Percentiles rank a stretch among this genome's conserved stretches.
Evolutionary conservation across 2,113 vertebrate species (phyloP).

Genomic region (Pleuronectes platessa): DNA sequence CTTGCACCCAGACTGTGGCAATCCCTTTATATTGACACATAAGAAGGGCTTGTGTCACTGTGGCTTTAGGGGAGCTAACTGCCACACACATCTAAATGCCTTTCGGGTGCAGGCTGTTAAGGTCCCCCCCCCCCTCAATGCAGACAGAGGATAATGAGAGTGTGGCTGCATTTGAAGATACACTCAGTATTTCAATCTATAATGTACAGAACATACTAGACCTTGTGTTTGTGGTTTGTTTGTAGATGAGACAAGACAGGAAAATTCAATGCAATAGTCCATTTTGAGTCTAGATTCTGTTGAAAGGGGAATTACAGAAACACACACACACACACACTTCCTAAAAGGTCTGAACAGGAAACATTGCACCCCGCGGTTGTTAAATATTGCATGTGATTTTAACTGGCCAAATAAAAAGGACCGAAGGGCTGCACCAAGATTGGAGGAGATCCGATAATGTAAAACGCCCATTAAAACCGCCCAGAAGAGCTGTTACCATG

Average conservation of each 20-base stretch:
- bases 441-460: constrained; percentile 30
- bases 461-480: constrained; percentile 39
- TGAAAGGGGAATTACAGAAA: background rate
- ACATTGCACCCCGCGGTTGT: background rate
- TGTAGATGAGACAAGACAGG: background rate
- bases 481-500: constrained; percentile 51
- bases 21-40: constrained; percentile 49
- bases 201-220: background rate
- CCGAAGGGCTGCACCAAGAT: background rate
- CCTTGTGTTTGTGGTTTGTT: background rate
- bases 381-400: background rate
- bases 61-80: constrained; percentile 37
- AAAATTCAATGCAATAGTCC: background rate
- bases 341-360: background rate
- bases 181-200: background rate
- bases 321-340: background rate
- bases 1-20: constrained; percentile 35
- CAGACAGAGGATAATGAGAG: constrained; percentile 11
- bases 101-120: constrained; percentile 19
- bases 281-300: background rate
- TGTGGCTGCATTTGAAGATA: constrained; percentile 11
- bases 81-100: constrained; percentile 35
- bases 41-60: constrained; percentile 28
- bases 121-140: background rate
- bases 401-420: background rate